Evolutionary conservation across 2,888 invertebrate genomes (phyloP).

Genomic region (Andrena minutula): DNA sequence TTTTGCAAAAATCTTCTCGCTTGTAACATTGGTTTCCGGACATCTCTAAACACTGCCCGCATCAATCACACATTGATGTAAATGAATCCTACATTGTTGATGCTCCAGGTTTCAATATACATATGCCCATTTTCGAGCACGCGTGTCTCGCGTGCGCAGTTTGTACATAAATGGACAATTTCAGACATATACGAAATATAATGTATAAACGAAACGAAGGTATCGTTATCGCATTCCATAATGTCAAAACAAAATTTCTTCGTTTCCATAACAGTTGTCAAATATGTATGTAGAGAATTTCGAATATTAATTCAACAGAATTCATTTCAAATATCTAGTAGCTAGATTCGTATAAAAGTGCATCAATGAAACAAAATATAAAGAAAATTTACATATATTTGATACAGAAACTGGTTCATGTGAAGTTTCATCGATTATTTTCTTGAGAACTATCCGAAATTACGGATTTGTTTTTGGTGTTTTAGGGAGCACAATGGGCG

Average conservation of each 20-base stretch:
- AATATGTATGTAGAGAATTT: conserved; percentile 29
- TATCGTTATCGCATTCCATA: conserved; percentile 19
- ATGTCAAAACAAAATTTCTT: conserved; percentile 10
- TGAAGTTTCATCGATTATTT: background rate
- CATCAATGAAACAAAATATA: conserved; percentile 23
- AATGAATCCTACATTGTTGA: conserved; percentile 38
- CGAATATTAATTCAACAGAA: conserved; percentile 15
- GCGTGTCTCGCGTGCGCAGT: conserved; percentile 25
- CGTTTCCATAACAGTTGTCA: background rate
- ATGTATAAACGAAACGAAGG: conserved; percentile 11
- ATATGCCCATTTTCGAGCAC: conserved; percentile 28
- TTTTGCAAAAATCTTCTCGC: conserved; percentile 30
- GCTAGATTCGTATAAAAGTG: conserved; percentile 31
- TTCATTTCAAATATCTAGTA: background rate
- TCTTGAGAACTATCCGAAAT: background rate
- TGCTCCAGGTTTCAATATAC: conserved; percentile 19
- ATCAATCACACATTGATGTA: conserved; percentile 2
- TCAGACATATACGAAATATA: conserved; percentile 19
- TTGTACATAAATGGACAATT: conserved; percentile 32
- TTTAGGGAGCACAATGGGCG: background rate
- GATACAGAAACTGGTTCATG: background rate
- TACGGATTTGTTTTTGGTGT: background rate
- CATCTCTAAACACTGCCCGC: conserved; percentile 15
- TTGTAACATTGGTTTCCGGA: conserved; percentile 18
- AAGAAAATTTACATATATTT: conserved; percentile 10